Evolutionary conservation across 2,113 vertebrate genomes (phyloP), one percentile per base, ranked within the genome.

Genomic region (Mastomys coucha): DNA sequence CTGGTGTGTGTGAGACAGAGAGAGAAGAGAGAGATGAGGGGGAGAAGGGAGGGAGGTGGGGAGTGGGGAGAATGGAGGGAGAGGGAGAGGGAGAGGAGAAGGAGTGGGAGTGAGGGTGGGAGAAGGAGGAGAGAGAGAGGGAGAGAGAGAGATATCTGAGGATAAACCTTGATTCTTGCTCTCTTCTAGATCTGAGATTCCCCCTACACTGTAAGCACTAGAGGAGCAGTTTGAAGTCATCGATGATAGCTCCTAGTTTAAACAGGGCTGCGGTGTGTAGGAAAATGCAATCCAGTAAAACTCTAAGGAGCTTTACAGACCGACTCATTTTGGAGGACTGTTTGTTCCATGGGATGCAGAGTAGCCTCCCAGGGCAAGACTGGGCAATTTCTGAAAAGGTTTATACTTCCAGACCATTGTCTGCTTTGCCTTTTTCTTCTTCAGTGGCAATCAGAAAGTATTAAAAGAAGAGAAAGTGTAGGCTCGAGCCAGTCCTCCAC

Each of bases 401-500:
- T 94, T 96, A 45, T 56, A 17, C 56, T 94, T 77, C 28, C 81
- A 75, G 76, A 60, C 17, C 77, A 96, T 88, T 58, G 60, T 95
- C 82, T 53, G 31, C 28, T 94, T 89, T 53, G 77, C 91, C 75
- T 91, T 93, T 97, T 94, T 95, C 72, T 78, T 96, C 81, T 97
- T 97, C 65, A 94, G 94, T 95, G 94, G 97, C 70, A 94, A 88
- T 94, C 53, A 84, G 36, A 88, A 97, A 93, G 91, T 84, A 94
- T 96, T 95, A 67, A 93, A 95, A 16, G 19, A 97, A 88, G 91
- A 24, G 86, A 39, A 97, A 80, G 82, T 94, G 95, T 96, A 72
- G 60, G 81, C 67, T 93, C 96, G 80, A 97, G 97, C 42, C 97
- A 89, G 95, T 97, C 97, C 96, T 91, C 96, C 92, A 92, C 97